phyloP scores from a whole-genome alignment of 2,797 vertebrate species.

The Erpetoichthys calabaricus region DNA sequence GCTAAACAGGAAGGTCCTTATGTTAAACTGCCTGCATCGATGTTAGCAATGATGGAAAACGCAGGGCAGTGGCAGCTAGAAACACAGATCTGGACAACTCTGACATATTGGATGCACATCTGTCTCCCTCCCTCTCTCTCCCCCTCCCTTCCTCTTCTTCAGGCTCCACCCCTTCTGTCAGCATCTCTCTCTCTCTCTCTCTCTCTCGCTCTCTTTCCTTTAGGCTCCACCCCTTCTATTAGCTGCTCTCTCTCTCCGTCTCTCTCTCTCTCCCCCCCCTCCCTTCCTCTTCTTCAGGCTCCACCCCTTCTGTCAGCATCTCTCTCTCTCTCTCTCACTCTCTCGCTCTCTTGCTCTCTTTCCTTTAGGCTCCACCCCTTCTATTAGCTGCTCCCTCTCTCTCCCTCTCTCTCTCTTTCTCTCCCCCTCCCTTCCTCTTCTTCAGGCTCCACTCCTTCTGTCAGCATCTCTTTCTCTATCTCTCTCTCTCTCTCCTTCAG shows the following conservation, averaged over 20 bases:
- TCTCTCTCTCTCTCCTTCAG: constrained; percentile 7
- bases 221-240: not conserved
- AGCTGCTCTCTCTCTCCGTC: not conserved
- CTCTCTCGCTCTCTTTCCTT: constrained; percentile 1
- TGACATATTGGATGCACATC: too few species aligned
- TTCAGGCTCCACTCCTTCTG: too few species aligned
- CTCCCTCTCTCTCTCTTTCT: too few species aligned
- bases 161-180: not conserved
- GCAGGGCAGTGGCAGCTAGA: too few species aligned
- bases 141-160: not conserved
- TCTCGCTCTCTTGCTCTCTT: constrained; percentile 5
- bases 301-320: constrained; percentile 9
- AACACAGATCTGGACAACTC: too few species aligned
- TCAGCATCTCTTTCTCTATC: constrained; percentile 15
- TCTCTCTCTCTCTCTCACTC: constrained; percentile 18
- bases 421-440: not conserved
- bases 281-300: constrained; percentile 7
- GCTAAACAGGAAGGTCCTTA: too few species aligned
- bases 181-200: not conserved
- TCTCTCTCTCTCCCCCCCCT: constrained; percentile 6
- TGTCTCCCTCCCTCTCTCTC: not conserved
- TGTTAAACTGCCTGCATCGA: too few species aligned
- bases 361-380: not conserved
- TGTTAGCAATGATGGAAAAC: too few species aligned
- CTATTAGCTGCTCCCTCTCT: not conserved